phyloP scores from a whole-genome alignment of 2,113 vertebrate species.

The Zosterops japonicus region DNA sequence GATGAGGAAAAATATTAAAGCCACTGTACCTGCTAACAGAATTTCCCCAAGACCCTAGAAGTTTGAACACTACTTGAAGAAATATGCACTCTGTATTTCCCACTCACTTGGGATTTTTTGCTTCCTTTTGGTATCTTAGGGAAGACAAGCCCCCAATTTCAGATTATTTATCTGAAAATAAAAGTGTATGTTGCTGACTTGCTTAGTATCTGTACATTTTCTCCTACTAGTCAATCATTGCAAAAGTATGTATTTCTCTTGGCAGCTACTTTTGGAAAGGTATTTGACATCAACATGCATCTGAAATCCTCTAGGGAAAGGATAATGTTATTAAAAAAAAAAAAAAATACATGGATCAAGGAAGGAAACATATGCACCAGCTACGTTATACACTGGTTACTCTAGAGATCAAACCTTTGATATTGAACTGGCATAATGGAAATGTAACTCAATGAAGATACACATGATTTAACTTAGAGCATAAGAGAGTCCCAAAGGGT shows the following conservation, averaged over 20 bases:
- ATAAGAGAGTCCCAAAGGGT: neutral
- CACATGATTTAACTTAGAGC: neutral
- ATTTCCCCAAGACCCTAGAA: neutral
- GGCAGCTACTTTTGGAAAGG: neutral
- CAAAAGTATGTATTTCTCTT: constrained; percentile 10
- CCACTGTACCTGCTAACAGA: neutral
- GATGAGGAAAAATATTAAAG: neutral
- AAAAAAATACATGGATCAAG: neutral
- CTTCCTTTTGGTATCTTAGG: neutral
- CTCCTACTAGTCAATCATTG: neutral
- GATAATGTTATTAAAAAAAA: neutral
- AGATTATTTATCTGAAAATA: constrained; percentile 21
- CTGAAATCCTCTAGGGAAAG: constrained; percentile 25
- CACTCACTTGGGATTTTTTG: neutral
- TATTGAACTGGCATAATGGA: neutral
- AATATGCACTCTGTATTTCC: neutral
- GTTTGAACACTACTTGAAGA: neutral
- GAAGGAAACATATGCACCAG: neutral
- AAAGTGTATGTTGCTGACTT: neutral
- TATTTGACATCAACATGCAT: neutral
- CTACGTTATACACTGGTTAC: neutral
- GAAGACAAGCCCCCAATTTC: neutral
- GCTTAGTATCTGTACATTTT: neutral
- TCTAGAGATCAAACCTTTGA: neutral
- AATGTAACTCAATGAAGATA: neutral